These are phyloP conservation scores for Sebastes variabilis DNA, from an alignment of 2,797 vertebrate genomes.

Conservation along the genomic window DNA sequence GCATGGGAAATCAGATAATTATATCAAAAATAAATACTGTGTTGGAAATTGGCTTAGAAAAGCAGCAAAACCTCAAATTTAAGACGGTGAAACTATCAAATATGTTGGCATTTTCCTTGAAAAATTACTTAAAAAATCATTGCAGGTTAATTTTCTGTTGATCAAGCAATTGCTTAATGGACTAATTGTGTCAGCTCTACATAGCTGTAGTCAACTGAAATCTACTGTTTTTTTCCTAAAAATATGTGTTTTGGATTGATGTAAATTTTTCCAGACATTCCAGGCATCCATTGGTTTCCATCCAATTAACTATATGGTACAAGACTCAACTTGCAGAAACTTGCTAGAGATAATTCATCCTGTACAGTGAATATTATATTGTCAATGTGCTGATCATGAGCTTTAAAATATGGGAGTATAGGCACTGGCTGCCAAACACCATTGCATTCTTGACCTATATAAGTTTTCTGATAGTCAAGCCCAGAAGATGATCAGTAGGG, in stretches of 20 bases:
- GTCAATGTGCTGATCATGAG: neutral
- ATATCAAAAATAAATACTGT: neutral
- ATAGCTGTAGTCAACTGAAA: neutral
- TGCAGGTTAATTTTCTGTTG: too few relatives aligned
- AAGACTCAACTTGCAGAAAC: neutral
- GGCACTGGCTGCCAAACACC: neutral
- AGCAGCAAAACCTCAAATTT: neutral
- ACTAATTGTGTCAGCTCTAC: neutral
- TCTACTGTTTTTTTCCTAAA: too few relatives aligned
- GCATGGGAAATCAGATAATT: neutral
- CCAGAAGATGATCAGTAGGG: neutral
- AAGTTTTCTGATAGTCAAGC: neutral
- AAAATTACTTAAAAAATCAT: neutral
- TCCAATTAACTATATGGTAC: neutral
- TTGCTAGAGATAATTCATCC: neutral
- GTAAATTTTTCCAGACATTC: too few relatives aligned
- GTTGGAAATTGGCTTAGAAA: neutral
- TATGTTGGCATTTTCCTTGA: neutral
- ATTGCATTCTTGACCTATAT: neutral
- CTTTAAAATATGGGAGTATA: neutral
- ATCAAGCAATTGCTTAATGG: too few relatives aligned
- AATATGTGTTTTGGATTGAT: neutral
- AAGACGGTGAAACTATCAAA: neutral
- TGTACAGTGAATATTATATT: neutral
- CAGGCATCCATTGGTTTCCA: neutral